Base-by-base conservation (phyloP, 2,797 vertebrate species). In the Loris lydekkerianus region DNA sequence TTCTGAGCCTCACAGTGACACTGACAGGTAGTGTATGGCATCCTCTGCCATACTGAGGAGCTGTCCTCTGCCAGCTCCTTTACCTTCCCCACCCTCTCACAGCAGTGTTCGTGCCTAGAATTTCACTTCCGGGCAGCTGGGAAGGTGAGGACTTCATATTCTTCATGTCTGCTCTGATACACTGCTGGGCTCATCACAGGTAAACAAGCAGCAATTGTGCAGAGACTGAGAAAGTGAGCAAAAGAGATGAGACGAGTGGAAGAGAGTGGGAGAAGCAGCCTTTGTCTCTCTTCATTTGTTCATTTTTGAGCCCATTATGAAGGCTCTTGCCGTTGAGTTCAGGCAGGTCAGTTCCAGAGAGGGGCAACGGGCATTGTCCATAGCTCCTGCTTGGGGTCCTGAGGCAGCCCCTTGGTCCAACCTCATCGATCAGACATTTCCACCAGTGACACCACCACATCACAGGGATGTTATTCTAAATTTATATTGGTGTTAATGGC, bases 401-500 rank as follows among this genome's bases (percentile, higher is more conserved):
- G 25, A 49, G 46, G n/a, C 1, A 18, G 13, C 49, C 43, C 13
- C 27, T 10, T 43, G n/a, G 3, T 61, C 37, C 72, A 65, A 91
- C n/a, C 80, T 94, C 20, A 29, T 60, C 56, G 40, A 34, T 43
- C 37, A 43, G 23, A 67, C 5, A 0, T 78, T 29, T 80, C 25
- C 34, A 53, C 56, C n/a, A 53, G 69, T 61, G 49, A 53, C 49
- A 53, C 49, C 49, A 53, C 49, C 49, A 15, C 49, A 53, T 83
- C n/a, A 46, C 5, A 90, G 60, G 14, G 17, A 58, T 11, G n/a
- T 27, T 70, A 58, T 69, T 14, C 61, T 84, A 93, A 93, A 49
- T 91, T 83, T 83, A 58, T 34, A 77, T 70, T 83, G 84, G 31
- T 34, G 21, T 92, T 93, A 83, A 86, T 72, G 58, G 40, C 13